Evolutionary conservation across 1,140 invertebrate genomes (phyloP).

Genomic region (Hyposmocoma kahamanoa): DNA sequence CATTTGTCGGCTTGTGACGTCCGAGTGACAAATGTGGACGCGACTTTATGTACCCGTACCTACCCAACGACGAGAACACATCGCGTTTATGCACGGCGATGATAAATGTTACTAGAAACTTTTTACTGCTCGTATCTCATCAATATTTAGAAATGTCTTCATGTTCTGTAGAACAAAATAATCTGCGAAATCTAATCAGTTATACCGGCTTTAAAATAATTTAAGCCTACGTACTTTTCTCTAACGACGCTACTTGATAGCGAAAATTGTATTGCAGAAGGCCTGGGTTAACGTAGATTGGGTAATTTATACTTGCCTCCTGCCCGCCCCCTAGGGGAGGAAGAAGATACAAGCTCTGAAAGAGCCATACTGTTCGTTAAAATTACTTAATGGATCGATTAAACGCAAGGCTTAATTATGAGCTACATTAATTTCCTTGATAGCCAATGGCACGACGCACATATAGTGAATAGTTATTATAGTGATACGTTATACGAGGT

Average conservation of each 20-base stretch:
- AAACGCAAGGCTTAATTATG: conserved; percentile 39
- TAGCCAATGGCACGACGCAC: conserved; percentile 9
- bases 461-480: conserved; percentile 11
- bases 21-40: conserved; percentile 68
- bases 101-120: conserved; percentile 50
- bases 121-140: conserved; percentile 4
- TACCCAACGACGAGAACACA: conserved; percentile 28
- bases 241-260: conserved; percentile 49
- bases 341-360: conserved; percentile 47
- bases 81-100: conserved; percentile 52
- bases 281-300: conserved; percentile 67
- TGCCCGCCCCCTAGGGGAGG: conserved; percentile 28
- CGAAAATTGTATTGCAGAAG: conserved; percentile 64
- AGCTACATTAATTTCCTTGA: conserved; percentile 34
- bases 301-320: conserved; percentile 70
- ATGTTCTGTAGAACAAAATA: not conserved
- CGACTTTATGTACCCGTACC: conserved; percentile 44
- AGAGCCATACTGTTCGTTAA: conserved; percentile 52
- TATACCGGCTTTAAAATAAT: conserved; percentile 22
- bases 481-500: too few species aligned
- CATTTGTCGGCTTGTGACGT: conserved; percentile 70
- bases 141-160: conserved; percentile 19
- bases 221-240: conserved; percentile 59
- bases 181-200: not conserved
- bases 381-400: conserved; percentile 65